Base-by-base conservation (phyloP, 1,140 invertebrate species). In the Drosophila ercepeae region DNA sequence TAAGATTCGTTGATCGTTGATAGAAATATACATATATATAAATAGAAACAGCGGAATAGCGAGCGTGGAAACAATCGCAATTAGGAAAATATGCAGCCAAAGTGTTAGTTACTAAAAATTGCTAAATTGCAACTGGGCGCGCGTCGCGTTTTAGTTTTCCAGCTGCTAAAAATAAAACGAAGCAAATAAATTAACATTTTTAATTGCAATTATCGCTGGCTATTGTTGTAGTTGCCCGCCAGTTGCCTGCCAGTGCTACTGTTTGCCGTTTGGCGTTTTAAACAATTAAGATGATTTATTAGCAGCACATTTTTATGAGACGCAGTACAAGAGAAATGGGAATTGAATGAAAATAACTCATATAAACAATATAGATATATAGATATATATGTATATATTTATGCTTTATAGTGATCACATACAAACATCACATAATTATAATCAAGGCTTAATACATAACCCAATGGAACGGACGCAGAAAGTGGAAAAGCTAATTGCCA, bases 201-300 rank as follows among this genome's bases (percentile, higher is more conserved):
- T 86, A 84, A 86, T 84, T 86, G 82, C 81, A 86, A 88, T 86
- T 86, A 81, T 88, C 64, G 72, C 73, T 69, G 54, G 45, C 79
- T 55, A 72, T 82, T 82, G 76, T 75, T 84, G 71, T 67, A 84
- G 58, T 63, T 60, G 44, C 36, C 53, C 16, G 46, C 49, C 46
- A 45, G n/a, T n/a, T 21, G 21, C 21, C 21, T 21, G 29, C 16
- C 14, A 50, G 25, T 75, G 79, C 79, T 83, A 83, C 79, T 83
- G 79, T 83, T 83, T 84, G 69, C 71, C 70, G 36, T 78, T 84
- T 83, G 78, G 73, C 72, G 74, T 82, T 81, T 77, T 45, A 59
- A 82, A 83, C 78, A 82, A 82, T 82, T 83, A 82, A 82, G 69
- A 78, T 82, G 78, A 82, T 82, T 82, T 82, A 86, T 86, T 86